Base-by-base conservation (phyloP, 1,140 invertebrate genomes). In the Alviniconcha marisindica region DNA sequence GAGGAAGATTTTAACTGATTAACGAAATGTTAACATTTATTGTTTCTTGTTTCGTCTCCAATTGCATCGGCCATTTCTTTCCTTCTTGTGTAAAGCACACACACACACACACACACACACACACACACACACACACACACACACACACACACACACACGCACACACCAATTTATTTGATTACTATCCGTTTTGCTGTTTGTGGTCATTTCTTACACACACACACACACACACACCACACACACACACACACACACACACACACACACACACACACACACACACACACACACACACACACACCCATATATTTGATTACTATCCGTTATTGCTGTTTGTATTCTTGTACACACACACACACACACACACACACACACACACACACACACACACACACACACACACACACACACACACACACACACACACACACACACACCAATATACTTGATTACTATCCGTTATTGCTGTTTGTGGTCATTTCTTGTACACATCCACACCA, bases 261-360 rank as follows among this genome's bases (percentile, higher is more conserved):
- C 24, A 66, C 60, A 66, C 31, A 28, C 60, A 66, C 60, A 28
- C 60, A 28, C 31, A 66, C 60, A 66, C 60, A 66, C 24, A 66
- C 24, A 66, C 60, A 66, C 60, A 66, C 31, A 66, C 31, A 33
- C 24, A 66, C 60, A n/a, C 60, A n/a, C 44, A 48, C 44, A 48
- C 44, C 5, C 44, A 48, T n/a, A n/a, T 33, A 7, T 33, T n/a
- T 28, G 24, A n/a, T n/a, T 28, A 66, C 24, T 66, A 66, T 66
- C 5, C 60, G 44, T 24, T 33, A 24, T 28, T 5, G 5, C 7
- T 66, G 24, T 66, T 7, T 28, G 60, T 28, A 7, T 28, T 5
- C 10, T 7, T 28, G 60, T 28, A 48, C 44, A 18, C 7, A 48
- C 18, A 48, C 44, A 18, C 18, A 40, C 69, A 73, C 4, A 38